A percentile compares a stretch with the other conserved stretches of the same genome.
These are phyloP conservation scores for Caiman crocodilus DNA, from an alignment of 2,797 vertebrate species.

Conservation along the genomic window DNA sequence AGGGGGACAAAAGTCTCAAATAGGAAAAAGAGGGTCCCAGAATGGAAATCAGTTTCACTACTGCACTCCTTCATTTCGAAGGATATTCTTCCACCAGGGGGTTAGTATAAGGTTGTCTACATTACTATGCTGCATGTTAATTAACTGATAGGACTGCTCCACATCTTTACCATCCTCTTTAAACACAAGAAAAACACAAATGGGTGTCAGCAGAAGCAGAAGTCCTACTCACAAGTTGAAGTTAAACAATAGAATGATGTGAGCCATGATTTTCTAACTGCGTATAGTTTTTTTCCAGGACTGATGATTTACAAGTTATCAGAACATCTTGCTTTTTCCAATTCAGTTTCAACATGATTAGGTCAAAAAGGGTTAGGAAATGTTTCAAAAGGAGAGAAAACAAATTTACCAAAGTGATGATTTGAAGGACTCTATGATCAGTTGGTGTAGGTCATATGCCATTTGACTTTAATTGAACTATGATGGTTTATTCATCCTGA, in stretches of 20 bases:
- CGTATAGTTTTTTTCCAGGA: neutral
- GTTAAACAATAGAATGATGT: neutral
- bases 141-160: neutral
- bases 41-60: neutral
- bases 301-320: neutral
- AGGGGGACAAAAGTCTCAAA: neutral
- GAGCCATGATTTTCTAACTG: neutral
- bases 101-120: neutral
- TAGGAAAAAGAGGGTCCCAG: neutral
- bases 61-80: neutral
- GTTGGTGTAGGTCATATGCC: neutral
- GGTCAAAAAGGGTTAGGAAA: too few species aligned
- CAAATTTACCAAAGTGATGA: neutral
- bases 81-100: neutral
- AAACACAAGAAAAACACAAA: neutral
- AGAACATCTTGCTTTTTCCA: neutral
- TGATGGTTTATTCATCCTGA: neutral
- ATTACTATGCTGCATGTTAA: neutral
- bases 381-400: neutral
- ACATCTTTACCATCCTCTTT: neutral
- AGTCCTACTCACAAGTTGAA: neutral
- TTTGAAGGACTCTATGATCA: neutral
- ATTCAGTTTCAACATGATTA: neutral
- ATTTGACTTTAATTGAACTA: neutral
- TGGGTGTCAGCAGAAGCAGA: neutral